Base-by-base conservation (phyloP, 2,888 invertebrate genomes). In the Hemicrepidius hirtus region DNA sequence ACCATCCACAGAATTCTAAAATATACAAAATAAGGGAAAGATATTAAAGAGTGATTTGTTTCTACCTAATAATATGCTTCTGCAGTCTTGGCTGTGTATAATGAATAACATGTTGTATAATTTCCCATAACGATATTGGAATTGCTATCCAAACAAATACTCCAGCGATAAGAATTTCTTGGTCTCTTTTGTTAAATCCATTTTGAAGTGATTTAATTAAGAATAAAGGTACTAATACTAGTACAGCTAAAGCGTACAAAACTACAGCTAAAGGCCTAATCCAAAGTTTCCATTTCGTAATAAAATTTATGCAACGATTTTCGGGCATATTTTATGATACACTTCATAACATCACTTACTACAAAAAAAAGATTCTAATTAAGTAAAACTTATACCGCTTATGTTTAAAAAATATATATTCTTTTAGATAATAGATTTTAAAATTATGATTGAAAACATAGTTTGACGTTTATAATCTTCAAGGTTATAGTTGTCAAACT, bases 1-100 rank as follows among this genome's bases (percentile, higher is more conserved):
- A 98, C 97, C 98, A 98, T 98, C 97, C 97, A 97, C 79, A 98
- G 85, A 85, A 98, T 95, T 85, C 96, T 77, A 90, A 89, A 77
- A 77, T 79, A 13, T n/a, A 40, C n/a, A 40, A 40, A 40, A 40
- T 13, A 9, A 5, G 9, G 9, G 4, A 32, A 9, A 32, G 1
- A 9, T 5, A 32, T 32, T 32, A 32, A 32, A 6, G 32, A 41
- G 32, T 12, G 28, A 40, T 18, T 46, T 37, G 18, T 81, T 81
- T 86, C 2, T 49, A 95, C 93, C 97, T 93, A 79, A 98, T 97
- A 75, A 98, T 96, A 87, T 97, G 95, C 87, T 97, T 96, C 83
- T 98, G 98, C 78, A 98, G 88, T 78, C 92, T 93, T 13, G 98
- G 97, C 83, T 97, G 95, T 0, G 95, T 97, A 83, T 97, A 98